Evolutionary conservation across 2,113 vertebrate genomes (phyloP), one percentile per base, ranked within the genome.

Genomic region (Cervus canadensis): DNA sequence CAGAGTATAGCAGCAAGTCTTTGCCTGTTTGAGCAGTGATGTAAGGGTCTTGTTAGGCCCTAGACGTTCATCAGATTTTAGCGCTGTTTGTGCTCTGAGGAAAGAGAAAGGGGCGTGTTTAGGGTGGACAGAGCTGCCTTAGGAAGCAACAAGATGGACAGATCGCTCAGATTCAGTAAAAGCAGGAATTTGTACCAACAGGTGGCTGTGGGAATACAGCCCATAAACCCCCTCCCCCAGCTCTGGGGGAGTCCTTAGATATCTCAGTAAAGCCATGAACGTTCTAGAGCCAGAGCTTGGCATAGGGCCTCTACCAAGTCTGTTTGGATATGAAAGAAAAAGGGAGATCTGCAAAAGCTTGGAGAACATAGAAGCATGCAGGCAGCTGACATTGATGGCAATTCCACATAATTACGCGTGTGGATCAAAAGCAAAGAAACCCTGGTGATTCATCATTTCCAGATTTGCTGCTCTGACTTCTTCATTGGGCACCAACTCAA

Each of bases 161-260:
- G 71, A 17, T 16, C 62, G 16, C 62, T 8, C 30, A 33, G 74
- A 26, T n/a, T 57, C 56, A 21, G 25, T 17, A 60, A 52, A 21
- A 64, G 25, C 28, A 57, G 79, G 85, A 15, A 21, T 14, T 9
- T 57, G 15, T n/a, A 67, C 17, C 10, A 45, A 89, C 43, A 95
- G 7, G 15, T n/a, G 6, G 54, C 82, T 1, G 17, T 13, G 21
- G 45, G 19, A 50, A 33, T 28, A 33, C 30, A 78, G 28, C 33
- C 50, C 7, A 6, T 33, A 4, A 21, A 40, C 4, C 1, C 2
- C 5, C 26, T 23, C 7, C 6, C 15, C 23, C 15, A 54, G 54
- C 40, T 64, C 94, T 23, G 45, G 11, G 19, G 25, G 6, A 2
- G 7, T n/a, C 67, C 17, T 36, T 54, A 30, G 91, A n/a, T 84